Evolutionary conservation across 2,113 vertebrate species (phyloP).

Genomic region (Malurus cyaneus): DNA sequence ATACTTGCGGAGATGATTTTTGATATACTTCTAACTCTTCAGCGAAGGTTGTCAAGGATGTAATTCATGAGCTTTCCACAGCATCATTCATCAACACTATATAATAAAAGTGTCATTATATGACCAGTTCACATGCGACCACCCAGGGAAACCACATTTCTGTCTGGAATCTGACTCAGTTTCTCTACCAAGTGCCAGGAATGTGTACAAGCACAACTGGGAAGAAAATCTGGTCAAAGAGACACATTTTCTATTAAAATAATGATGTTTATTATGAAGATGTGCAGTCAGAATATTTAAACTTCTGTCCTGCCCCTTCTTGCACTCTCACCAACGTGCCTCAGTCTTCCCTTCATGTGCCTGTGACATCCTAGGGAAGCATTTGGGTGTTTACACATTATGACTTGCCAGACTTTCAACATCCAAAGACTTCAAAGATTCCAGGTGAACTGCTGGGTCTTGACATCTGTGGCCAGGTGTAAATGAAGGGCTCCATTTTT

Average conservation of each 20-base stretch:
- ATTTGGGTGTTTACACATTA: not conserved
- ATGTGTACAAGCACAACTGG: not conserved
- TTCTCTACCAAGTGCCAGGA: not conserved
- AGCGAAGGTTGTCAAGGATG: not conserved
- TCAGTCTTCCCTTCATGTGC: not conserved
- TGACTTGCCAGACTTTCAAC: not conserved
- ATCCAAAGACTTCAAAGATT: slow-evolving; percentile 19
- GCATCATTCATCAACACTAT: not conserved
- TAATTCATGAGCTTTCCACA: not conserved
- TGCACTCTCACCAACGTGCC: not conserved
- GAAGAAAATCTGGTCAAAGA: not conserved
- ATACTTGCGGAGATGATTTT: not conserved
- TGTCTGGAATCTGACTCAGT: not conserved
- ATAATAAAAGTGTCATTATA: not conserved
- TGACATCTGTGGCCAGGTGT: not conserved
- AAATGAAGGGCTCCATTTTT: not conserved
- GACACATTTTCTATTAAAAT: not conserved
- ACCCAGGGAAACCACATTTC: not conserved
- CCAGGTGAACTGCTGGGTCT: not conserved
- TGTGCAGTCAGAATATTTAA: not conserved
- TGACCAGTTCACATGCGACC: not conserved
- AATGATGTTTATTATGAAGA: not conserved
- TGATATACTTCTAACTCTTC: not conserved
- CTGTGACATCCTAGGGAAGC: not conserved
- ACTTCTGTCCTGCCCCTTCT: not conserved